Evolutionary conservation across 1,140 invertebrate genomes (phyloP).

Genomic region (Bradysia coprophila): DNA sequence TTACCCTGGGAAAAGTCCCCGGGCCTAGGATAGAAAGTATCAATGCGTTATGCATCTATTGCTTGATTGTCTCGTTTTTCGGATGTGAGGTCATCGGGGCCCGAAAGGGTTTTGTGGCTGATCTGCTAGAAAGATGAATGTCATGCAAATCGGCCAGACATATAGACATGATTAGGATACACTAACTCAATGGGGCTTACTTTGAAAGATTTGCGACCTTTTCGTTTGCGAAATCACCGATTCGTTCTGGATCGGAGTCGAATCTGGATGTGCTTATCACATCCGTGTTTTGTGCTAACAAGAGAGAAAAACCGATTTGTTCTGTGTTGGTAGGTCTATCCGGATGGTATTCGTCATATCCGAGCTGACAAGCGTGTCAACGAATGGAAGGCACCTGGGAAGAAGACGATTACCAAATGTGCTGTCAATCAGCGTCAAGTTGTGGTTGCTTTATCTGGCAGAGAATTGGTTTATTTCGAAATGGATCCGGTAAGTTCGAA

Average conservation of each 20-base stretch:
- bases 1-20: constrained; percentile 24
- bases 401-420: constrained; percentile 93
- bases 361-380: constrained; percentile 93
- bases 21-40: constrained; percentile 24
- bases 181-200: constrained; percentile 22
- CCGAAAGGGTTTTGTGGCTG: too few species aligned
- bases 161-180: not conserved
- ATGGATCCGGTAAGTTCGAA: constrained; percentile 82
- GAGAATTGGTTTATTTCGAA: constrained; percentile 98
- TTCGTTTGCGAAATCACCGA: too few species aligned
- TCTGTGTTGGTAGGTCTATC: constrained; percentile 55
- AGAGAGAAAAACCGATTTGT: too few species aligned
- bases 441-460: constrained; percentile 92
- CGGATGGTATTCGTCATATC: constrained; percentile 97
- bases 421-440: constrained; percentile 97
- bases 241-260: too few species aligned
- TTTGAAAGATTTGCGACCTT: constrained; percentile 12
- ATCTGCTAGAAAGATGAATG: constrained; percentile 20
- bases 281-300: too few species aligned
- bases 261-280: too few species aligned
- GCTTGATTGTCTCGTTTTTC: constrained; percentile 11
- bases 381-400: constrained; percentile 97
- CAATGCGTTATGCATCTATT: constrained; percentile 18
- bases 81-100: constrained; percentile 10
- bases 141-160: constrained; percentile 16